Evolutionary conservation across 1,140 invertebrate species (phyloP), one percentile per base, ranked within the genome.

Genomic region (Planococcus citri): DNA sequence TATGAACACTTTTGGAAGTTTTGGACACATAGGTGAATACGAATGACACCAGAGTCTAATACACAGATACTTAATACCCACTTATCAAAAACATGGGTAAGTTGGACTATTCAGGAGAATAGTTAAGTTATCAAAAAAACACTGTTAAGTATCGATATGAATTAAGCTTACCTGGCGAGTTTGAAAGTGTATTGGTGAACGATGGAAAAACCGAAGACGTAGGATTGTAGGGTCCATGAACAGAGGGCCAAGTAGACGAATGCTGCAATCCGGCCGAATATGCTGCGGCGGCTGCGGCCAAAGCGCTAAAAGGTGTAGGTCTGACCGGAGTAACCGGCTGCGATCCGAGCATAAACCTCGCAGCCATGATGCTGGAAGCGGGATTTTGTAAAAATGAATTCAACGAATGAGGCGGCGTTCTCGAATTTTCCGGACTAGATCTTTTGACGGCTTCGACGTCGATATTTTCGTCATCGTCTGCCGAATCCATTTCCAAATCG

Each of bases 281-380:
- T 17, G 74, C 74, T 0, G 75, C 75, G 0, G 76, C 76, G 0
- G 74, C 73, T 0, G 75, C 74, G 10, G 74, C 75, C 58, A 75
- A 73, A 1, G 74, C 74, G 27, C 73, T 75, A 72, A 76, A 76
- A 12, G 76, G 76, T 0, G 76, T 77, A 0, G 76, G 76, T n/a
- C 76, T 69, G 12, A 77, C 74, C 1, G 76, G 76, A 17, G 73
- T 69, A 2, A 75, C 73, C 10, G 69, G 29, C 61, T 73, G 70
- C 57, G 71, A 64, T 9, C 60, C 60, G 3, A 64, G 60, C 60
- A 64, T 64, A 64, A 58, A 64, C 14, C 70, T 41, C 1, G 70
- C 70, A 25, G 68, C 67, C 57, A 69, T 71, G 20, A 70, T 69
- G 3, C 51, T 58, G 14, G 22, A 71, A 14, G 69, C 68, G n/a